phyloP scores from a whole-genome alignment of 1,140 invertebrate species.

The Drosophila suzukii region DNA sequence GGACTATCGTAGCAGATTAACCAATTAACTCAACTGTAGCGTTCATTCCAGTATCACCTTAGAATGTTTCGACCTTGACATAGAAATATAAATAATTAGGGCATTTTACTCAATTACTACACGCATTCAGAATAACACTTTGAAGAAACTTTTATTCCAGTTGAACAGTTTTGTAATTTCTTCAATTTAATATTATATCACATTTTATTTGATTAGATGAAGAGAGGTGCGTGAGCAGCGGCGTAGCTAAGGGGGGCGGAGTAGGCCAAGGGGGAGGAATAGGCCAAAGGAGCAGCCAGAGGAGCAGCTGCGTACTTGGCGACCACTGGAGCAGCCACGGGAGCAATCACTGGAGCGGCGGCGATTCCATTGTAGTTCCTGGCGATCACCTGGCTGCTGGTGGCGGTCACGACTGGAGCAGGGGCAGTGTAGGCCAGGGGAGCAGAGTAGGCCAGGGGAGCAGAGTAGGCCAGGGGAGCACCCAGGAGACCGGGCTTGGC shows the following conservation, averaged over 20 bases:
- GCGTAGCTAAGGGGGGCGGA: constrained; percentile 1
- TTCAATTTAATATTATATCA: no score
- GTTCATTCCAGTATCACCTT: no score
- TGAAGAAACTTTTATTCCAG: no score
- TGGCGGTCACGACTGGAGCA: constrained; percentile 83
- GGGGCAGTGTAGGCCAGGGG: constrained; percentile 12
- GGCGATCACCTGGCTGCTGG: constrained; percentile 85
- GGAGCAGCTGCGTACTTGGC: constrained; percentile 52
- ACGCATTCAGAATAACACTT: no score
- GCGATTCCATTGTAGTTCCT: constrained; percentile 84
- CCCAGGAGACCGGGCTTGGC: constrained; percentile 62
- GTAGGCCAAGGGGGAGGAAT: constrained; percentile 5
- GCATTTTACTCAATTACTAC: no score
- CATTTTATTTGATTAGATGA: no score
- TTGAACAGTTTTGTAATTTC: no score
- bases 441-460: constrained; percentile 10
- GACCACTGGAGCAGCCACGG: constrained; percentile 57
- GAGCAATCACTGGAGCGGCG: constrained; percentile 52
- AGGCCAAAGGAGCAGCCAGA: background rate
- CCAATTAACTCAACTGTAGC: no score
- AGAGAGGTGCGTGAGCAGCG: constrained; percentile 22
- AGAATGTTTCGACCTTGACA: no score
- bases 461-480: constrained; percentile 22
- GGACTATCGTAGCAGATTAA: no score
- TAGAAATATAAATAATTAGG: no score